Conservation (phyloP, 2,113 vertebrate species). For the Apodemus sylvaticus region DNA sequence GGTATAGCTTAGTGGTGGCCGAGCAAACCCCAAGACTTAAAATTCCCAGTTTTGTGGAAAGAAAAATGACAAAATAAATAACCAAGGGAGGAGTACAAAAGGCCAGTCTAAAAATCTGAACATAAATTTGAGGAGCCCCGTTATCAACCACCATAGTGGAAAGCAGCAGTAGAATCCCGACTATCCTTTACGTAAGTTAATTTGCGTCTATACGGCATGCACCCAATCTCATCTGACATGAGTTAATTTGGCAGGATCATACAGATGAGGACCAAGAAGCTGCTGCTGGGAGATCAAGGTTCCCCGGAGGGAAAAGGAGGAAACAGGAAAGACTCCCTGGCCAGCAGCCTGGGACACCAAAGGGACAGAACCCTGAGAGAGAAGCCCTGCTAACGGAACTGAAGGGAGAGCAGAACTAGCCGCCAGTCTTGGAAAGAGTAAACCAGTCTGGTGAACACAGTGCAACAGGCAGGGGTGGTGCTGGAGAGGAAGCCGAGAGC, state of each 20-base stretch:
- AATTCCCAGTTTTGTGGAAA: background rate
- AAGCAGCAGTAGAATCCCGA: background rate
- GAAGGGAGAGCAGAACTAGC: background rate
- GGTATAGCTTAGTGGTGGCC: no score
- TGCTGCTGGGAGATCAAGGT: background rate
- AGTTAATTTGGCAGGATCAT: background rate
- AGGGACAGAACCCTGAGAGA: background rate
- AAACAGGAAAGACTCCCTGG: background rate
- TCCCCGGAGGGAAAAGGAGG: background rate
- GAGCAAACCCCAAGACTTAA: background rate
- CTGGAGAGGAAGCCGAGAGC: background rate
- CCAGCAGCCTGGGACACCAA: background rate
- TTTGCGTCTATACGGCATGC: background rate
- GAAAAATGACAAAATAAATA: background rate
- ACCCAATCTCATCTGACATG: background rate
- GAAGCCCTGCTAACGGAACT: background rate
- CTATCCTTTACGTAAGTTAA: background rate
- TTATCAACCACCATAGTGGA: no score
- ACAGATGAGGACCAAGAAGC: background rate
- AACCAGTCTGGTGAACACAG: background rate
- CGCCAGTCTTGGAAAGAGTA: background rate
- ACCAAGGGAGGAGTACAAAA: rapidly evolving
- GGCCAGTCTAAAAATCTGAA: background rate
- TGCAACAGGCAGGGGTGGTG: background rate
- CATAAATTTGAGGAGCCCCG: background rate